phyloP scores from a whole-genome alignment of 53 echinoderm and acorn worm genomes.

The Holothuria scabra region DNA sequence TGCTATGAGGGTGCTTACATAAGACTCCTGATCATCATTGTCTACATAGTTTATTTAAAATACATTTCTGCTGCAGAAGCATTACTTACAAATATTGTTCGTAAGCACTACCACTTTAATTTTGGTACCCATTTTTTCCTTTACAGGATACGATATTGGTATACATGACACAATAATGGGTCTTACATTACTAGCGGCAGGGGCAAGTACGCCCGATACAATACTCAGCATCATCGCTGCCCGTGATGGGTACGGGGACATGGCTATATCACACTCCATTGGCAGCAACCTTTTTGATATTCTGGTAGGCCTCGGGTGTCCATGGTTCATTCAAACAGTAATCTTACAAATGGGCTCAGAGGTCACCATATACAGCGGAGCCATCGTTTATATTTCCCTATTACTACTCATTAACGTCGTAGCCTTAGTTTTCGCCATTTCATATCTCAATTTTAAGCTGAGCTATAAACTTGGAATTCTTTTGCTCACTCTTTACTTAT shows the following conservation, averaged over 20 bases:
- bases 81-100: no score
- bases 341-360: slow-evolving; percentile 50
- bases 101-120: no score
- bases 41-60: no score
- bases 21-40: no score
- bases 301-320: slow-evolving; percentile 85
- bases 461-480: slow-evolving; percentile 72
- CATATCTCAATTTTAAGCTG: slow-evolving; percentile 54
- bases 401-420: slow-evolving; percentile 72
- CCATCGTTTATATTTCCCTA: slow-evolving; percentile 69
- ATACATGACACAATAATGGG: slow-evolving; percentile 95
- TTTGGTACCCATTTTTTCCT: neutral
- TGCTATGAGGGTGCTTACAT: no score
- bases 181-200: slow-evolving; percentile 86
- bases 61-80: no score
- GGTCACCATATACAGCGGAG: slow-evolving; percentile 72
- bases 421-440: slow-evolving; percentile 51
- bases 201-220: slow-evolving; percentile 93
- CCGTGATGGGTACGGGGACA: slow-evolving; percentile 86
- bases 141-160: slow-evolving; percentile 67
- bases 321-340: slow-evolving; percentile 87
- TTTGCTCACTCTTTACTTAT: slow-evolving; percentile 61
- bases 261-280: slow-evolving; percentile 97
- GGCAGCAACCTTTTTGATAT: slow-evolving; percentile 97
- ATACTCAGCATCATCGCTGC: slow-evolving; percentile 90